Base-by-base conservation (phyloP, 2,113 vertebrate species). In the Apistogramma diplotaenia region DNA sequence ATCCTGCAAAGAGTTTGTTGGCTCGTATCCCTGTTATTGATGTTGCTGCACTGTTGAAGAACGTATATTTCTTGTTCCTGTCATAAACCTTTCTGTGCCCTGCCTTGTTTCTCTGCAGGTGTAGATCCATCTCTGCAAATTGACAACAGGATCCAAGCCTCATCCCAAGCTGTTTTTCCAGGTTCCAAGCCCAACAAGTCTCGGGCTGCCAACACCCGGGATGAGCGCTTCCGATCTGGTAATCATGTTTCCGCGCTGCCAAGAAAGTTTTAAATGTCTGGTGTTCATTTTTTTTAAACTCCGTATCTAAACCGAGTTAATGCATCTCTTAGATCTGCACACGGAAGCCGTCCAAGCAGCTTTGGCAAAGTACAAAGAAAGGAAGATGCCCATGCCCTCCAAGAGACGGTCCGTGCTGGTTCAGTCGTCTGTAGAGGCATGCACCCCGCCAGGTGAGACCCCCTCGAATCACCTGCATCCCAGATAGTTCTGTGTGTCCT, bases 361-460 rank as follows among this genome's bases (percentile, higher is more conserved):
- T 46, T 92, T 99, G 85, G 97, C 97, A 31, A 98, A 96, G 80
- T 97, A 98, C 86, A 99, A 97, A 85, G 98, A 99, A 90, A 95
- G 97, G 86, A 99, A 97, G 94, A 97, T 99, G 97, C 98, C 97
- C 13, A 99, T 99, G 98, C 98, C 98, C 78, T 99, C 98, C 0
- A 99, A 98, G 87, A 96, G 98, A 87, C 96, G 97, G 16, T 99
- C 98, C 16, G 96, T 96, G 53, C 94, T 98, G 25, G 96, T 96
- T 27, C 97, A 97, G 81, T 95, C 97, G 3, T 97, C 98, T 0
- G 95, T 97, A 51, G 97, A 97, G 77, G 95, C 98, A 4, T 97
- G 95, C 86, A 99, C 98, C 0, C 98, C 98, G 16, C 98, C 98
- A 97, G 98, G 98, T 99, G 89, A 94, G 91, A 81, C 13, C 40